phyloP scores from a whole-genome alignment of 2,797 vertebrate genomes.

The Falco rusticolus region DNA sequence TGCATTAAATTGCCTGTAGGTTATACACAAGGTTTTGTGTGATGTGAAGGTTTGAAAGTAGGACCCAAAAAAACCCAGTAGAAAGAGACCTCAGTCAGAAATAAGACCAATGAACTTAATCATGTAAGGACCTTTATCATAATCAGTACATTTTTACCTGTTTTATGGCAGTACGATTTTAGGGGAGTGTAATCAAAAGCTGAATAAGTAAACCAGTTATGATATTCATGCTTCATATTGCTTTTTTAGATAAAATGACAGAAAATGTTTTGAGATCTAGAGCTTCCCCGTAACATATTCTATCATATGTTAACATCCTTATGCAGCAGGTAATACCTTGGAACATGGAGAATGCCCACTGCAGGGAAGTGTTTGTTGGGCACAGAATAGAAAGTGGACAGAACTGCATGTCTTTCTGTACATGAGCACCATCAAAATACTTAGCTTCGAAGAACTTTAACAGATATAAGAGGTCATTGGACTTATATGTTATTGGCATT shows the following conservation, averaged over 20 bases:
- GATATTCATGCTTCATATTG: neutral
- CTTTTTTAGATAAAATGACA: neutral
- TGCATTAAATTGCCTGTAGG: neutral
- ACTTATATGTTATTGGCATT: neutral
- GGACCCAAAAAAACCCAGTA: neutral
- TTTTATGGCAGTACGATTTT: neutral
- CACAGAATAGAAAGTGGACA: neutral
- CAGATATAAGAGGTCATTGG: neutral
- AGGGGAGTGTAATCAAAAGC: neutral
- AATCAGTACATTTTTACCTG: neutral
- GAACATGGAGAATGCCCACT: neutral
- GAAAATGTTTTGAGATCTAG: neutral
- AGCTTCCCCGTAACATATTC: neutral
- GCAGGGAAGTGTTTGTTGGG: neutral
- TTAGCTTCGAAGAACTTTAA: neutral
- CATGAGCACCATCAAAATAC: neutral
- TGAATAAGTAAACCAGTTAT: neutral
- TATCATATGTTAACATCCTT: neutral
- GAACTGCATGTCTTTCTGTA: neutral
- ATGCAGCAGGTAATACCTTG: neutral
- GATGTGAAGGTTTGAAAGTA: neutral
- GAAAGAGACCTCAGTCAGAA: neutral
- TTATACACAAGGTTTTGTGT: neutral
- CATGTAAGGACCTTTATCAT: neutral
- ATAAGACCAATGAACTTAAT: neutral